A percentile compares a stretch with the other conserved stretches of the same genome.
These are phyloP conservation scores for Brachyhypopomus occidentalis DNA, from an alignment of 2,113 vertebrate genomes.

Conservation along the genomic window DNA sequence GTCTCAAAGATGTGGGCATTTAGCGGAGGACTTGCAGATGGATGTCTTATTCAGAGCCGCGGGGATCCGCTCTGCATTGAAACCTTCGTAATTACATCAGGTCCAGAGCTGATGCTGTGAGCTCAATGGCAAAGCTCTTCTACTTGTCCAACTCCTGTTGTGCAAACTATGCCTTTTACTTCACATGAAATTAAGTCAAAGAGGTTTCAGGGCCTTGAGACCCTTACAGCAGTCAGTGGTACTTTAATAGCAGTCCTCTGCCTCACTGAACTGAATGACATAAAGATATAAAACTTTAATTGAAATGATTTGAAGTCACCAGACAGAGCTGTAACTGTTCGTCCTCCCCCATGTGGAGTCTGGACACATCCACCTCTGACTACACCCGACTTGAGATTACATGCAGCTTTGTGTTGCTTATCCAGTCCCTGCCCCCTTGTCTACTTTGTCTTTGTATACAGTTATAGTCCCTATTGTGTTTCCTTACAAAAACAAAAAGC, in stretches of 20 bases:
- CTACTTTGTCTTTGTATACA: too few species aligned
- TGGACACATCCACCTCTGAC: too few species aligned
- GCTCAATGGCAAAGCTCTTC: neutral
- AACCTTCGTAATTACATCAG: neutral
- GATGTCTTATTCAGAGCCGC: neutral
- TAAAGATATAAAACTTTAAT: too few species aligned
- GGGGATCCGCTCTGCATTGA: neutral
- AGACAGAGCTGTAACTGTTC: neutral
- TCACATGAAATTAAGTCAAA: conserved; percentile 55
- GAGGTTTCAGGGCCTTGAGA: conserved; percentile 51
- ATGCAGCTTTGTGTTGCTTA: too few species aligned
- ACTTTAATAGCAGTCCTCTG: neutral
- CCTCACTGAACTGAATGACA: too few species aligned
- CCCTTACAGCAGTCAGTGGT: conserved; percentile 15
- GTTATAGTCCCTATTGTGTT: too few species aligned
- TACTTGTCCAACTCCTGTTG: conserved; percentile 22
- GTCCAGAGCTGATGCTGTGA: neutral
- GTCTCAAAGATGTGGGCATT: neutral
- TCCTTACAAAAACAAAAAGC: too few species aligned
- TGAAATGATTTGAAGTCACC: neutral
- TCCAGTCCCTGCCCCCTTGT: too few species aligned
- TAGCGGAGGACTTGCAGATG: neutral
- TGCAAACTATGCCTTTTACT: conserved; percentile 53
- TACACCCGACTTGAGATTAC: too few species aligned
- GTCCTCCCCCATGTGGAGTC: too few species aligned